These are phyloP conservation scores for Gryllus longicercus DNA, from an alignment of 2,888 invertebrate species.

Conservation along the genomic window DNA sequence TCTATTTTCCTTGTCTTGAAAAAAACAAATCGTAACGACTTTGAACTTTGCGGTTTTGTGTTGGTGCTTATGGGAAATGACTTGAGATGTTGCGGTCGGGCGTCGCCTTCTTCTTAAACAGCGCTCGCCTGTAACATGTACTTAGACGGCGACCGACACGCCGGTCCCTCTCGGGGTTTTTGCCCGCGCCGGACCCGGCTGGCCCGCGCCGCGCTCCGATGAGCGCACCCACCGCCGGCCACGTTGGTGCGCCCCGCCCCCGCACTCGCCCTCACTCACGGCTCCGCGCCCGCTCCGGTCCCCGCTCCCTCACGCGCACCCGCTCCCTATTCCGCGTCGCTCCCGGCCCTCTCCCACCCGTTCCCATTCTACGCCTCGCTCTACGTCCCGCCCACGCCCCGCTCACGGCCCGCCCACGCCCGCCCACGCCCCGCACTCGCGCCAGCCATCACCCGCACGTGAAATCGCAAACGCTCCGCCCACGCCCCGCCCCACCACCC, in stretches of 20 bases:
- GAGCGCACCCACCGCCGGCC: not conserved
- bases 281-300: not conserved
- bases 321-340: too few species aligned
- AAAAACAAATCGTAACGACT: constrained; percentile 1
- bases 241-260: not conserved
- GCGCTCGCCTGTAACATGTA: not conserved
- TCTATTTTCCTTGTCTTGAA: constrained; percentile 4
- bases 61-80: constrained; percentile 17
- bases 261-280: not conserved
- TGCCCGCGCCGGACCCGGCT: not conserved
- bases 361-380: too few species aligned
- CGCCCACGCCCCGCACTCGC: too few species aligned
- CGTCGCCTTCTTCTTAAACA: not conserved
- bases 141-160: not conserved
- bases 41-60: constrained; percentile 4
- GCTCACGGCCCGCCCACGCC: too few species aligned
- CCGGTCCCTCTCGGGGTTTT: not conserved
- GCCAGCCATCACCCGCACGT: too few species aligned
- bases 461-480: too few species aligned
- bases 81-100: constrained; percentile 9
- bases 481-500: too few species aligned
- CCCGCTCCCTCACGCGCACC: not conserved
- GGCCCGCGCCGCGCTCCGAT: not conserved
- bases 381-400: too few species aligned
- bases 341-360: too few species aligned